Base-by-base conservation (phyloP, 2,888 invertebrate genomes). In the Drosophila peninsularis region DNA sequence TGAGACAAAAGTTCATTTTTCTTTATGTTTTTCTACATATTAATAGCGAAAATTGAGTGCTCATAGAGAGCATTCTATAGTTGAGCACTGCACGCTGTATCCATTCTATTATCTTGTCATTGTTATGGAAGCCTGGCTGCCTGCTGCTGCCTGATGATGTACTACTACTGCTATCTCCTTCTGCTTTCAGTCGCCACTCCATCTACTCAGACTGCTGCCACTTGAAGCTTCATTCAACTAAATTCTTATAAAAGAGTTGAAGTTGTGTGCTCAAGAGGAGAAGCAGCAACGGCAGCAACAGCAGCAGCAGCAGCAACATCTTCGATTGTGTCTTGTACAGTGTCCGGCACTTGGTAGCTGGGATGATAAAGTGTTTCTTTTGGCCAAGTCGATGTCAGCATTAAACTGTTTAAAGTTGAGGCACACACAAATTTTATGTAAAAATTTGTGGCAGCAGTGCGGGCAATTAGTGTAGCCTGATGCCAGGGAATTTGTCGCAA, bases 241-340 rank as follows among this genome's bases (percentile, higher is more conserved):
- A 83, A 88, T 86, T 74, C 87, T 88, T 77, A 78, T 83, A 56
- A 82, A 82, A 88, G 82, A 82, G 82, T 88, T 82, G 81, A 86
- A 82, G 81, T 76, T 70, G 82, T 79, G 76, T 67, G 87, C 62
- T 53, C 80, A 62, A 58, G 50, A 72, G 84, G 41, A 56, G 72
- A 45, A 61, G 53, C 47, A 45, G 21, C 11, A 53, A 3, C 42
- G 6, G 44, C 34, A 24, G 19, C 13, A 64, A 27, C 6, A 62
- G 45, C 24, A 27, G 41, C 53, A 44, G 60, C 37, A 42, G 55
- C 44, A 60, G 24, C 64, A 56, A 47, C 70, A 61, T 63, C 80
- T 85, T 85, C 80, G 86, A 80, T 82, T 75, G 83, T 82, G 87
- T 83, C 82, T 80, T 53, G 69, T 53, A 62, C 82, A 83, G 89